Evolutionary conservation across 2,797 vertebrate species (phyloP).

Genomic region (Hypotaenidia philippensis): DNA sequence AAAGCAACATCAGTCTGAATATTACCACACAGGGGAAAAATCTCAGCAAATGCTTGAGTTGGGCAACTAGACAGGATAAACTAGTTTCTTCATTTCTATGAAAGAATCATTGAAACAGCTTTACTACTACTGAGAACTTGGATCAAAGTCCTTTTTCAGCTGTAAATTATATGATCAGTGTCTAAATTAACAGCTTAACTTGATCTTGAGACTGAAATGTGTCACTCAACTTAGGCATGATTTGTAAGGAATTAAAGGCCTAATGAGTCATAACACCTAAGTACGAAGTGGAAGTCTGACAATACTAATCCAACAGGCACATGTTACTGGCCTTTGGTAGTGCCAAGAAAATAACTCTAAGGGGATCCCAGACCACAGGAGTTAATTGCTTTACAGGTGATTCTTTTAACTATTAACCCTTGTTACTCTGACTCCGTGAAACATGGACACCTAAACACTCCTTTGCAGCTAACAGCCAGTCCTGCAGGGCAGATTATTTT

Average conservation of each 20-base stretch:
- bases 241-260: neutral
- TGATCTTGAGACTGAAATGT: neutral
- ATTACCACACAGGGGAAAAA: neutral
- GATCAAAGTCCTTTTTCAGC: slow-evolving; percentile 24
- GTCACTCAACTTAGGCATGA: neutral
- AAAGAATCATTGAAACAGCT: neutral
- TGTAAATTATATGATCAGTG: neutral
- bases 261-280: neutral
- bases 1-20: neutral
- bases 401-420: slow-evolving; percentile 52
- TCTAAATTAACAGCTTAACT: neutral
- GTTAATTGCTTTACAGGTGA: slow-evolving; percentile 6
- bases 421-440: neutral
- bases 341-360: neutral
- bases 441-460: neutral
- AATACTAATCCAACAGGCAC: neutral
- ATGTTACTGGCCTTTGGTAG: neutral
- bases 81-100: neutral
- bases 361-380: neutral
- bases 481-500: fast-evolving
- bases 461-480: neutral
- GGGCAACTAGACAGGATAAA: neutral
- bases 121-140: neutral
- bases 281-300: neutral
- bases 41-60: neutral